Conservation (phyloP, 2,888 invertebrate species). For the Xylota segnis region DNA sequence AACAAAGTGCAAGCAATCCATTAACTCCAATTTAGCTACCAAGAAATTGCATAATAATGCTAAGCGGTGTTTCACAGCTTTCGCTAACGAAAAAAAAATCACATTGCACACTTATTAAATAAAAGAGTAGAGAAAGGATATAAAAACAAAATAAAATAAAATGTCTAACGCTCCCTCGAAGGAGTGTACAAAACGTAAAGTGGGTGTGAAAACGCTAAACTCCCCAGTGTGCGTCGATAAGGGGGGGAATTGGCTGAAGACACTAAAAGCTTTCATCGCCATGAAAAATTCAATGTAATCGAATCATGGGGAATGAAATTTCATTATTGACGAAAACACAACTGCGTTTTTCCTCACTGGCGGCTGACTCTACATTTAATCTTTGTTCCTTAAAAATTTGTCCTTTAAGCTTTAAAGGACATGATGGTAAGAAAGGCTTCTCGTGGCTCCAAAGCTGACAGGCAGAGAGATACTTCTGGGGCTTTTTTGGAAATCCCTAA, state of each 20-base stretch:
- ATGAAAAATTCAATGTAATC: conserved; percentile 58
- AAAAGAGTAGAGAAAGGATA: conserved; percentile 13
- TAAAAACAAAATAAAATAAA: background rate
- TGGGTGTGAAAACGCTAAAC: conserved; percentile 24
- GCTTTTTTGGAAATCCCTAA: too few species aligned
- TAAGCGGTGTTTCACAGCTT: background rate
- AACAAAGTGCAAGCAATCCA: conserved; percentile 47
- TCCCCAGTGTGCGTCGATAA: background rate
- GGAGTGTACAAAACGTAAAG: background rate
- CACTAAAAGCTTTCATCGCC: conserved; percentile 54
- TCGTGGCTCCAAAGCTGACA: too few species aligned
- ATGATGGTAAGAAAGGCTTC: too few species aligned
- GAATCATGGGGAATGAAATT: conserved; percentile 54
- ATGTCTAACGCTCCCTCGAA: background rate
- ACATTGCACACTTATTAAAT: conserved; percentile 46
- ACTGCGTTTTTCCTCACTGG: conserved; percentile 20
- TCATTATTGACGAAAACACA: conserved; percentile 62
- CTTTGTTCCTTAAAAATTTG: too few species aligned
- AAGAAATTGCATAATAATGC: conserved; percentile 2
- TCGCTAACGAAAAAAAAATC: conserved; percentile 32
- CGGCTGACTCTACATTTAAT: conserved; percentile 9
- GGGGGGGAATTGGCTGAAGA: conserved; percentile 10
- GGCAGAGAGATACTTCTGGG: too few species aligned
- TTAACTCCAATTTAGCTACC: conserved; percentile 19
- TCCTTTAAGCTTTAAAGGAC: background rate